phyloP scores from a whole-genome alignment of 2,888 invertebrate genomes.

The Philereme transversata region DNA sequence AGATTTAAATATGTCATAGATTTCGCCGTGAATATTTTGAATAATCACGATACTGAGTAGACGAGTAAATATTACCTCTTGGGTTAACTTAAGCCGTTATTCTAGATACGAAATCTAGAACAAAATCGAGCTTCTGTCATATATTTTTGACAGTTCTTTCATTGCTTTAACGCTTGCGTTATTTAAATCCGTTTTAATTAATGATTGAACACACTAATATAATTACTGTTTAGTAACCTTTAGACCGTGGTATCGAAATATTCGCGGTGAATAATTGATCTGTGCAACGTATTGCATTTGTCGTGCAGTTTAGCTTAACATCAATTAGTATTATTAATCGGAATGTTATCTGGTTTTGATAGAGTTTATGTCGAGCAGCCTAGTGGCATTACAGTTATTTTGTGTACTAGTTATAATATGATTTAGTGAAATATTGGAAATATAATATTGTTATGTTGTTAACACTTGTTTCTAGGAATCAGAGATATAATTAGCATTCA shows the following conservation, averaged over 20 bases:
- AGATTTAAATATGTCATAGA: not conserved
- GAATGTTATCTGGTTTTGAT: conserved; percentile 12
- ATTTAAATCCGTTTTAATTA: too few relatives aligned
- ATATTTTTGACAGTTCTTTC: too few relatives aligned
- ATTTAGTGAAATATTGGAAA: conserved; percentile 4
- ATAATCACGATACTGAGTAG: not conserved
- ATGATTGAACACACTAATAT: too few relatives aligned
- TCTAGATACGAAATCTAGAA: too few relatives aligned
- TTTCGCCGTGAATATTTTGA: not conserved
- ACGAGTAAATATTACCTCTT: too few relatives aligned
- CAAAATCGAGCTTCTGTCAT: too few relatives aligned
- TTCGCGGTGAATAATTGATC: not conserved
- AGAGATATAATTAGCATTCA: not conserved
- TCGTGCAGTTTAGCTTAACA: conserved; percentile 1
- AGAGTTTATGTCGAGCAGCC: not conserved
- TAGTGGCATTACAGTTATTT: conserved; percentile 3
- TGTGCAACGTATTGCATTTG: conserved; percentile 1
- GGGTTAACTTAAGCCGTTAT: not conserved
- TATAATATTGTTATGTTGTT: conserved; percentile 9
- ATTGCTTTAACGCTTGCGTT: too few relatives aligned
- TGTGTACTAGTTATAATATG: conserved; percentile 1
- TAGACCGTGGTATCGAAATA: not conserved
- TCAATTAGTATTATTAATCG: conserved; percentile 3
- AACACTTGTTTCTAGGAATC: conserved; percentile 9
- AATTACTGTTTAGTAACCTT: not conserved